A percentile compares a stretch with the other conserved stretches of the same genome.
phyloP scores from a whole-genome alignment of 2,888 invertebrate species.

The Parnassius mnemosyne region DNA sequence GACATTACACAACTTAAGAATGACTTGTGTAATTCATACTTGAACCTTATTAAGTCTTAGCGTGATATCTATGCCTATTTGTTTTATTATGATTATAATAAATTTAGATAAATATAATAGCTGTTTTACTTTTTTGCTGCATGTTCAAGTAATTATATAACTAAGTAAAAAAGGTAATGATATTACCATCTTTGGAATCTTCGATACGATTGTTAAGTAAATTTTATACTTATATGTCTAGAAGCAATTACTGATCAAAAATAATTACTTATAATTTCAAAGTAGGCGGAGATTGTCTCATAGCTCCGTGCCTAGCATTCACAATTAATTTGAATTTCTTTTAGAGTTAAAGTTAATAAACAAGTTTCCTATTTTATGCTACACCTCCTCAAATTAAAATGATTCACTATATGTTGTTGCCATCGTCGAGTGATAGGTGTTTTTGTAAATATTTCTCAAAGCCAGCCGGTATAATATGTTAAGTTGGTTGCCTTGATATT shows the following conservation, averaged over 20 bases:
- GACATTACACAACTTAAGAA: constrained; percentile 44
- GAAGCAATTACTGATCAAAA: background rate
- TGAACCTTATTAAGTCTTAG: constrained; percentile 4
- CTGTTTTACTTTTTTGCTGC: background rate
- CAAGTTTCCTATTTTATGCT: constrained; percentile 67
- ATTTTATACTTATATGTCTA: constrained; percentile 1
- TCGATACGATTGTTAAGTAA: background rate
- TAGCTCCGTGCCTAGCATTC: constrained; percentile 22
- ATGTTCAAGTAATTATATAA: background rate
- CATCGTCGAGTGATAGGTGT: constrained; percentile 42
- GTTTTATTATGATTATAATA: too few relatives aligned
- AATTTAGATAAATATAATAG: background rate
- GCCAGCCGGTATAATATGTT: constrained; percentile 38
- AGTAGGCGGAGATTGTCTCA: constrained; percentile 24
- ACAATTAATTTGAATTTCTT: constrained; percentile 28
- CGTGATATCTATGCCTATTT: background rate
- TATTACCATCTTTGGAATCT: constrained; percentile 5
- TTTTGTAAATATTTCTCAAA: constrained; percentile 48
- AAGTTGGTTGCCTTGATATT: constrained; percentile 71
- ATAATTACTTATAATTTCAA: constrained; percentile 10
- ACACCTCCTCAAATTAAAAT: constrained; percentile 55
- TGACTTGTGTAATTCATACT: constrained; percentile 38
- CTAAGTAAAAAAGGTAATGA: background rate
- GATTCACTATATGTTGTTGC: constrained; percentile 62
- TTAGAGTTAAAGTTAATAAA: constrained; percentile 34